Percentiles rank a stretch among this genome's conserved stretches.
These are phyloP conservation scores for Amia ocellicauda DNA, from an alignment of 2,113 vertebrate genomes.

Conservation along the genomic window DNA sequence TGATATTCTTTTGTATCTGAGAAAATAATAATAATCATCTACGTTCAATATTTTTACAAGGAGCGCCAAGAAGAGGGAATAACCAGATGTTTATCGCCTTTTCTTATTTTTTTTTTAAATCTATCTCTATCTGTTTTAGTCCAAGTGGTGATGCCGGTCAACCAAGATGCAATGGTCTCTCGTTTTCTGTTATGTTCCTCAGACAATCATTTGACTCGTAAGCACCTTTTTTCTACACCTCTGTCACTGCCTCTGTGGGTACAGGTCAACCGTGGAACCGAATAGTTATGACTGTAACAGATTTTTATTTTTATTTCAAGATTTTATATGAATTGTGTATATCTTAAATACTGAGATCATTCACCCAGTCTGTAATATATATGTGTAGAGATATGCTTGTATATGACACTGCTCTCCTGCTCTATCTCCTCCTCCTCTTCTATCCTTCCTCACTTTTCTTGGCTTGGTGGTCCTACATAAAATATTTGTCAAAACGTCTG, in stretches of 20 bases:
- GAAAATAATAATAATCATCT: slow-evolving; percentile 64
- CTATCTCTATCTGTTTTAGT: slow-evolving; percentile 57
- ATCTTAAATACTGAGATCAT: slow-evolving; percentile 97
- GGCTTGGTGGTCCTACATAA: slow-evolving; percentile 83
- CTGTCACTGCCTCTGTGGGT: slow-evolving; percentile 99
- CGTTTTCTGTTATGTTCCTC: slow-evolving; percentile 82
- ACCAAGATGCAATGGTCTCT: slow-evolving; percentile 85
- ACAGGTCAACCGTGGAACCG: slow-evolving; percentile 95
- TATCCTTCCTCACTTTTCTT: slow-evolving; percentile 75
- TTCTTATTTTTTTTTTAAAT: slow-evolving; percentile 54
- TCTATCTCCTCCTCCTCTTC: slow-evolving; percentile 76
- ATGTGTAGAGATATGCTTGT: slow-evolving; percentile 99
- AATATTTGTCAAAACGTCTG: slow-evolving; percentile 80
- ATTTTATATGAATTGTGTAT: slow-evolving; percentile 99
- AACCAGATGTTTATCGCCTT: slow-evolving; percentile 77
- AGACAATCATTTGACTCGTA: slow-evolving; percentile 99
- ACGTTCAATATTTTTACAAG: slow-evolving; percentile 80
- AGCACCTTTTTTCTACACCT: slow-evolving; percentile 97
- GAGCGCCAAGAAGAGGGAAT: slow-evolving; percentile 90
- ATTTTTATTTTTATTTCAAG: slow-evolving; percentile 99
- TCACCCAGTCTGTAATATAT: slow-evolving; percentile 99
- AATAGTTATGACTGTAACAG: slow-evolving; percentile 99
- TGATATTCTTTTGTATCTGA: slow-evolving; percentile 90
- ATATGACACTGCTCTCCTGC: slow-evolving; percentile 90
- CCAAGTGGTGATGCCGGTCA: slow-evolving; percentile 69